A percentile compares a stretch with the other conserved stretches of the same genome.
Evolutionary conservation across 2,888 invertebrate species (phyloP).

Genomic region (Plagiodera versicolora): DNA sequence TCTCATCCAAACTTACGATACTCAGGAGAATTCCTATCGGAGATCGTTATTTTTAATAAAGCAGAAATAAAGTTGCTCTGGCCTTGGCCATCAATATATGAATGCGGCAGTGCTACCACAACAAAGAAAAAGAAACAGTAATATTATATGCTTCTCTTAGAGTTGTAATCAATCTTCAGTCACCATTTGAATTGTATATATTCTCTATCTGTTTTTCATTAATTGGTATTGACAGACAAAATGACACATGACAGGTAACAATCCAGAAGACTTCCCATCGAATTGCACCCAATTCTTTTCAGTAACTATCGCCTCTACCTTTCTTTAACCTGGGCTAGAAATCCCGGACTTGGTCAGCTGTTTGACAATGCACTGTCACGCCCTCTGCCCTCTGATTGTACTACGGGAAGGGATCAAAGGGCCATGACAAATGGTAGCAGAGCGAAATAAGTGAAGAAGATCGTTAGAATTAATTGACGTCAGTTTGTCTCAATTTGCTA

Average conservation of each 20-base stretch:
- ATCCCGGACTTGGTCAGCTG: constrained; percentile 1
- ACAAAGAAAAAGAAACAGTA: too few species aligned
- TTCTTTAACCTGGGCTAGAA: neutral
- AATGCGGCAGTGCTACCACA: neutral
- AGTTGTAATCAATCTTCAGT: too few species aligned
- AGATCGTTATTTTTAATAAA: constrained; percentile 34
- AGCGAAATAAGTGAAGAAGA: constrained; percentile 2
- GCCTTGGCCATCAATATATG: neutral
- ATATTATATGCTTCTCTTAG: too few species aligned
- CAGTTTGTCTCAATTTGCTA: neutral
- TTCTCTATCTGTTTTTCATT: too few species aligned
- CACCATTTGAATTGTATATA: too few species aligned
- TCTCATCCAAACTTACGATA: constrained; percentile 28
- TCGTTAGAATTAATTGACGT: constrained; percentile 5
- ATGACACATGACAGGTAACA: too few species aligned
- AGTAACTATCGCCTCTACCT: neutral
- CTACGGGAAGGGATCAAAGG: neutral
- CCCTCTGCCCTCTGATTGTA: neutral
- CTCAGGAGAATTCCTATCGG: constrained; percentile 19
- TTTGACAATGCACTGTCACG: constrained; percentile 3
- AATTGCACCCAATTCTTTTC: too few species aligned
- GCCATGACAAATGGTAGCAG: constrained; percentile 4
- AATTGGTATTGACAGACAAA: too few species aligned
- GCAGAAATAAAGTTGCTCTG: constrained; percentile 11
- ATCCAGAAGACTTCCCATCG: too few species aligned